Percentiles rank a stretch among this genome's conserved stretches.
Evolutionary conservation across 2,797 vertebrate genomes (phyloP).

Genomic region (Triplophysa bombifrons): DNA sequence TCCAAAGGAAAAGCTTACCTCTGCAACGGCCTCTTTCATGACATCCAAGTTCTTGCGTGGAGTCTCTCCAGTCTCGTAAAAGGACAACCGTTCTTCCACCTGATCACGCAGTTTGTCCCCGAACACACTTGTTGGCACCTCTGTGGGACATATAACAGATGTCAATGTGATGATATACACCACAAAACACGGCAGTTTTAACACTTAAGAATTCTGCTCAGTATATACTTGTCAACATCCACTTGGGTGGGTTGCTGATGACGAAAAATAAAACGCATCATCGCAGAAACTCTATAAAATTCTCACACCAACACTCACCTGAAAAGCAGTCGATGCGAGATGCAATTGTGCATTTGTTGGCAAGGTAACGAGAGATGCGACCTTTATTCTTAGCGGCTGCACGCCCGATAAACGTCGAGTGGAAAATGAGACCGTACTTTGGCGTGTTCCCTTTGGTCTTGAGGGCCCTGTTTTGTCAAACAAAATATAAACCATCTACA

Average conservation of each 20-base stretch:
- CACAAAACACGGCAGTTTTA: accelerated
- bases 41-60: constrained; percentile 94
- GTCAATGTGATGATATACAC: accelerated
- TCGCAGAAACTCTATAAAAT: constrained; percentile 60
- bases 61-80: constrained; percentile 90
- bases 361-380: constrained; percentile 93
- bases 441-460: constrained; percentile 96
- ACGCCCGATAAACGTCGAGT: constrained; percentile 96
- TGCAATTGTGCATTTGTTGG: constrained; percentile 97
- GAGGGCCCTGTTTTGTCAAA: constrained; percentile 80
- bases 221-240: constrained; percentile 77
- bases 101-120: constrained; percentile 92
- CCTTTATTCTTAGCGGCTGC: constrained; percentile 97
- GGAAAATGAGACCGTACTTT: constrained; percentile 96
- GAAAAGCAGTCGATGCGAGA: constrained; percentile 97
- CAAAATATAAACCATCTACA: constrained; percentile 9
- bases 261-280: constrained; percentile 98
- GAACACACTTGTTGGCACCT: constrained; percentile 88
- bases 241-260: constrained; percentile 88
- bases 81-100: constrained; percentile 91
- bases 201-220: constrained; percentile 80
- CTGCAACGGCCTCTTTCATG: constrained; percentile 90
- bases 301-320: constrained; percentile 70
- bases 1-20: constrained; percentile 74
- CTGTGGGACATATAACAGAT: constrained; percentile 63